Evolutionary conservation across 37 sponge, comb jelly and placozoan species (phyloP).

Genomic region (Bolinopsis microptera): DNA sequence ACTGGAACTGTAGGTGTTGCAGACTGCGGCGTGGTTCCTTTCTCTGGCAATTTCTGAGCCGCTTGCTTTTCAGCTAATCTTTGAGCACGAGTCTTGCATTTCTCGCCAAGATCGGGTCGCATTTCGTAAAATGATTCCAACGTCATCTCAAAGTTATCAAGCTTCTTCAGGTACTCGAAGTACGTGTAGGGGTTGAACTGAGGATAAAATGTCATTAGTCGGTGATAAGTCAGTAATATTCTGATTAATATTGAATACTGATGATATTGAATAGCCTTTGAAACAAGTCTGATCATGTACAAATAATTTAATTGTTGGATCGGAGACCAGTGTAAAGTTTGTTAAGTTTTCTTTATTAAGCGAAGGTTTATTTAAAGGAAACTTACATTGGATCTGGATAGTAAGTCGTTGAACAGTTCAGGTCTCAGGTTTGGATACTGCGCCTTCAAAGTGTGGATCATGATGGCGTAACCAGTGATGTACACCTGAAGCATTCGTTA

Average conservation of each 20-base stretch:
- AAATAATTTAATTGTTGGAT: no score
- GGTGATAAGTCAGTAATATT: no score
- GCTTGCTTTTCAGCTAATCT: slow-evolving; percentile 22
- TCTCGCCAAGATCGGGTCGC: slow-evolving; percentile 2
- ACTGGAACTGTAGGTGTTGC: background rate
- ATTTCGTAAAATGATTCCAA: slow-evolving; percentile 31
- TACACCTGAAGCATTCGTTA: slow-evolving; percentile 55
- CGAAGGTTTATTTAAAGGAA: no score
- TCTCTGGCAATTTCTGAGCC: background rate
- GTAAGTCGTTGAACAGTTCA: slow-evolving; percentile 25
- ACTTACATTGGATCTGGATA: slow-evolving; percentile 54
- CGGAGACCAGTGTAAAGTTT: no score
- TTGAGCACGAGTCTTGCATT: slow-evolving; percentile 57
- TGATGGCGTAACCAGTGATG: slow-evolving; percentile 59
- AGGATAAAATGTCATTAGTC: background rate
- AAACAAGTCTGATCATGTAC: no score
- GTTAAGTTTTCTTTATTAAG: no score
- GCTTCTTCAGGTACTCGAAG: slow-evolving; percentile 48
- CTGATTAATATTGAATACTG: no score
- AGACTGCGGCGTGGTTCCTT: background rate
- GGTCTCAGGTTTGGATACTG: slow-evolving; percentile 49
- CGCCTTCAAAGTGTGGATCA: slow-evolving; percentile 8
- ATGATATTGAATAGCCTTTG: no score
- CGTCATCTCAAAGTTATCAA: slow-evolving; percentile 46
- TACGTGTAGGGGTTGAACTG: slow-evolving; percentile 67